phyloP scores from a whole-genome alignment of 2,797 vertebrate genomes.

The Cichlasoma orientale region DNA sequence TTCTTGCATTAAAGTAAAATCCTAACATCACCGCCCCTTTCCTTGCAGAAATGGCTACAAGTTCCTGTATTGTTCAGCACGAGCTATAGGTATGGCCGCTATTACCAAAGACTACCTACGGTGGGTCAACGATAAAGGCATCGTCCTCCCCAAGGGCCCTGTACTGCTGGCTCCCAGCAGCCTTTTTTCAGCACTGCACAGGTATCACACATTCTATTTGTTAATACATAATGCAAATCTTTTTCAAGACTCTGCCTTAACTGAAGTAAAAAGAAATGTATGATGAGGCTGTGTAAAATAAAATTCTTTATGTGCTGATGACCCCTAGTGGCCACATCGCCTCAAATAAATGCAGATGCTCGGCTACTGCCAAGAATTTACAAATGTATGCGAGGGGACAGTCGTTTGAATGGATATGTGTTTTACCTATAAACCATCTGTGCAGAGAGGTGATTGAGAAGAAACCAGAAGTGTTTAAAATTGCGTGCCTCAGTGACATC shows the following conservation, averaged over 20 bases:
- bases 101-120: conserved; percentile 93
- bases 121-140: conserved; percentile 91
- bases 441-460: conserved; percentile 96
- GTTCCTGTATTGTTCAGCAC: conserved; percentile 95
- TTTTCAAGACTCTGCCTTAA: too few relatives aligned
- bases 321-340: conserved; percentile 7
- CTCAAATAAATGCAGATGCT: background rate
- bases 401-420: background rate
- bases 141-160: conserved; percentile 90
- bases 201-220: conserved; percentile 72
- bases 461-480: conserved; percentile 95
- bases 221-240: too few relatives aligned
- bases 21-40: background rate
- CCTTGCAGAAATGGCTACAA: conserved; percentile 92
- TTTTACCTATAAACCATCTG: conserved; percentile 3
- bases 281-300: background rate
- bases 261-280: background rate
- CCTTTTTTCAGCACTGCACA: conserved; percentile 94
- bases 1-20: background rate
- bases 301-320: background rate
- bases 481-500: conserved; percentile 91
- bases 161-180: conserved; percentile 95
- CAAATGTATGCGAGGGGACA: background rate
- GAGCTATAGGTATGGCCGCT: conserved; percentile 92
- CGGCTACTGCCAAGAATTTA: background rate